These are phyloP conservation scores for Eupithecia vulgata DNA, from an alignment of 2,888 invertebrate genomes.

Conservation along the genomic window DNA sequence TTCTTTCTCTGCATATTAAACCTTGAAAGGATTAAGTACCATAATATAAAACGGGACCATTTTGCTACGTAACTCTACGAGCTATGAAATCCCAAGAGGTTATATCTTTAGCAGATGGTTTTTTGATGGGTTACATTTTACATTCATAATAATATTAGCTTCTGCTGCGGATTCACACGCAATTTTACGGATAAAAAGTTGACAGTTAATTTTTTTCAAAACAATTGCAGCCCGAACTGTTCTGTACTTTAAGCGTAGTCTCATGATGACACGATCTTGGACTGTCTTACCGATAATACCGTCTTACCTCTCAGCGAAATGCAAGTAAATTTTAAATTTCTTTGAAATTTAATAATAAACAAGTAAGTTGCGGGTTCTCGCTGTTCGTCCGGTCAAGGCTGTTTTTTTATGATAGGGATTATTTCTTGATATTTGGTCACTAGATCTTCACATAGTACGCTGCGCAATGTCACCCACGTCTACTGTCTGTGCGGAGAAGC, in stretches of 20 bases:
- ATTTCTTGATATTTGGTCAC: too few species aligned
- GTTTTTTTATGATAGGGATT: too few species aligned
- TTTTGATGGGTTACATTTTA: slow-evolving; percentile 4
- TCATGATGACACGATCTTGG: neutral
- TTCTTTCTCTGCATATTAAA: neutral
- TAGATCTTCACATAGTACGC: too few species aligned
- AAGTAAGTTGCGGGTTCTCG: too few species aligned
- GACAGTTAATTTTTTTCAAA: neutral
- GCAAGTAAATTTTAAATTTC: neutral
- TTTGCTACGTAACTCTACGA: slow-evolving; percentile 6
- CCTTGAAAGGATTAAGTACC: slow-evolving; percentile 11
- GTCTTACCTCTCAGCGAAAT: neutral
- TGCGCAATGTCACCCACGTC: too few species aligned
- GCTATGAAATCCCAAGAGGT: slow-evolving; percentile 11
- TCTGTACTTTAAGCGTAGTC: neutral
- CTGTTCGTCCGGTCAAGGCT: too few species aligned
- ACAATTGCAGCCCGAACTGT: neutral
- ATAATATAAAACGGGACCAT: neutral
- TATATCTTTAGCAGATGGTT: slow-evolving; percentile 5
- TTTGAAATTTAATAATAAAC: neutral
- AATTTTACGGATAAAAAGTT: neutral
- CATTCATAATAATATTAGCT: neutral
- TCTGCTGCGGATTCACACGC: neutral
- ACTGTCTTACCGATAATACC: neutral
- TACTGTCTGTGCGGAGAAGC: too few species aligned